These are phyloP conservation scores for Tubiluchus corallicola DNA, from an alignment of 2,888 invertebrate genomes.

Conservation along the genomic window DNA sequence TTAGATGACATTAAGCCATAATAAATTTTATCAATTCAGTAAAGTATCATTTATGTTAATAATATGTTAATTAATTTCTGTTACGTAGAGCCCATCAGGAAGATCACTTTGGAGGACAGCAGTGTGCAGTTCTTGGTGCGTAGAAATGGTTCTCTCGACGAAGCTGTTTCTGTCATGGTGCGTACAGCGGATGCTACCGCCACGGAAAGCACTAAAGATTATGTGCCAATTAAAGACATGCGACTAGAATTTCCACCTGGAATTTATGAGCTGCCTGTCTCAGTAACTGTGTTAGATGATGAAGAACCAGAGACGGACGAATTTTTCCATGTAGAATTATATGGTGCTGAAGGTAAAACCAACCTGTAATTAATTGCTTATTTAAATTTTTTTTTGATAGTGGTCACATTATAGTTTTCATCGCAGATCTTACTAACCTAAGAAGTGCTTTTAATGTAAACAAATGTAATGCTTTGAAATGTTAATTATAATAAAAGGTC, in stretches of 20 bases:
- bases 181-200: conserved; percentile 23
- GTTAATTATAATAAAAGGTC: too few relatives aligned
- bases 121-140: conserved; percentile 17
- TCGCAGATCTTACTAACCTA: too few relatives aligned
- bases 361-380: not conserved
- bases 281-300: conserved; percentile 21
- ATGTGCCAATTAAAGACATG: conserved; percentile 14
- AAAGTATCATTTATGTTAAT: too few relatives aligned
- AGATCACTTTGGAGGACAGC: too few relatives aligned
- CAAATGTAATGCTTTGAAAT: too few relatives aligned
- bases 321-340: conserved; percentile 22
- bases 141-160: conserved; percentile 18
- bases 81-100: too few relatives aligned
- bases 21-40: too few relatives aligned
- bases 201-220: conserved; percentile 17
- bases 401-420: too few relatives aligned
- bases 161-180: conserved; percentile 17
- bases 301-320: conserved; percentile 22
- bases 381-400: too few relatives aligned
- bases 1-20: too few relatives aligned
- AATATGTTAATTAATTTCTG: too few relatives aligned
- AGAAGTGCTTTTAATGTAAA: too few relatives aligned
- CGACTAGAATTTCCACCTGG: conserved; percentile 19
- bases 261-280: conserved; percentile 17
- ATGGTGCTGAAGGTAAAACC: conserved; percentile 21